Evolutionary conservation across 2,888 invertebrate genomes (phyloP).

Genomic region (Trachelus tabidus): DNA sequence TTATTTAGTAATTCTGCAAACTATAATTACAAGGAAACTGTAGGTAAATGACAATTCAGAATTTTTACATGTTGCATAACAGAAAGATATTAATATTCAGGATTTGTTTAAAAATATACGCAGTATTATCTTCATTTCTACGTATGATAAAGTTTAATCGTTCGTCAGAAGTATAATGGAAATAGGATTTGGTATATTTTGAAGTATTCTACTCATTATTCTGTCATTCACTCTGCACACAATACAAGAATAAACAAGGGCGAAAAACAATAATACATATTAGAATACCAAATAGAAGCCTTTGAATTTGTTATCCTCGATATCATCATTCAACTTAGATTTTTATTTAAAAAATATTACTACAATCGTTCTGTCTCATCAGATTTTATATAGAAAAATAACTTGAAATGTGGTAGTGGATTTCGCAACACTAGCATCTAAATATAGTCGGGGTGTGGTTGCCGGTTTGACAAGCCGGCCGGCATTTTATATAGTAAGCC

Average conservation of each 20-base stretch:
- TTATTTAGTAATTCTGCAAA: neutral
- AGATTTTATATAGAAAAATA: neutral
- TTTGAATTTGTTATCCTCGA: neutral
- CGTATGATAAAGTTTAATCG: neutral
- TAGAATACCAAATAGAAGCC: neutral
- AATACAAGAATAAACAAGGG: neutral
- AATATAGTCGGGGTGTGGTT: constrained; percentile 10
- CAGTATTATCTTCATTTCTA: neutral
- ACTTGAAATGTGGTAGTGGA: neutral
- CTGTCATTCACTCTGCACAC: neutral
- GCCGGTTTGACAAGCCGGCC: constrained; percentile 12
- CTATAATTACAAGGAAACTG: neutral
- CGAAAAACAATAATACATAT: neutral
- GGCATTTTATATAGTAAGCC: neutral
- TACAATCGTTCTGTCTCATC: neutral
- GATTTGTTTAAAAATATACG: neutral
- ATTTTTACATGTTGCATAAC: neutral
- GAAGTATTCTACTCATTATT: neutral
- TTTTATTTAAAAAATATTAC: neutral
- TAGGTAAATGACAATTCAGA: neutral
- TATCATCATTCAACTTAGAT: neutral
- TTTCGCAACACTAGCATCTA: neutral
- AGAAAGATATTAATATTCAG: neutral
- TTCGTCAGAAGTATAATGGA: neutral
- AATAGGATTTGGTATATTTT: neutral